Evolutionary conservation across 2,113 vertebrate species (phyloP).

Genomic region (Reinhardtius hippoglossoides): DNA sequence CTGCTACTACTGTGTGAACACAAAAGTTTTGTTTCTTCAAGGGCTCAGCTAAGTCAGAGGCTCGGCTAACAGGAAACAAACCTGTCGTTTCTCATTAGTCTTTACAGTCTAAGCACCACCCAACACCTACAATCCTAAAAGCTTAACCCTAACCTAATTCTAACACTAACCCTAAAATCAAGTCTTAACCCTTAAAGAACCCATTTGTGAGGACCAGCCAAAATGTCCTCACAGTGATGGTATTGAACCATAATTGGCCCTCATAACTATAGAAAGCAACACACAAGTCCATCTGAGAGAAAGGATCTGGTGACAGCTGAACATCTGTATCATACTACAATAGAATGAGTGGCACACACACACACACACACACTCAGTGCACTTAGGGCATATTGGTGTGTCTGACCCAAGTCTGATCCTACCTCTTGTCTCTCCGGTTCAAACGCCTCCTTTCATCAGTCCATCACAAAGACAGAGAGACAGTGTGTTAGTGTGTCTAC

Average conservation of each 20-base stretch:
- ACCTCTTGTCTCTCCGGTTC: constrained; percentile 50
- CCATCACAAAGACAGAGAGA: constrained; percentile 23
- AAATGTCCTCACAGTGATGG: neutral
- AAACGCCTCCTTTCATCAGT: constrained; percentile 58
- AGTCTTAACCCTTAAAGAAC: too few species aligned
- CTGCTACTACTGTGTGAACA: neutral
- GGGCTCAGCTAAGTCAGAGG: too few species aligned
- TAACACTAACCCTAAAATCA: too few species aligned
- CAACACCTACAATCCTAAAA: neutral
- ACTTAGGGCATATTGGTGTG: constrained; percentile 45
- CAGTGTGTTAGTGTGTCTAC: constrained; percentile 7
- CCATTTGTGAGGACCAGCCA: neutral
- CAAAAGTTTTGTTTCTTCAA: too few species aligned
- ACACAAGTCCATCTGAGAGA: neutral
- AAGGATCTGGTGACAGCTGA: too few species aligned
- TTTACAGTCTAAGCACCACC: neutral
- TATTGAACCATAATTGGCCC: neutral
- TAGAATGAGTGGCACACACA: too few species aligned
- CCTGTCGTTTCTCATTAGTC: too few species aligned
- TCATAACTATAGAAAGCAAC: neutral
- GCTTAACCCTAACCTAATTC: too few species aligned
- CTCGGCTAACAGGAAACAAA: too few species aligned
- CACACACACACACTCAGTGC: too few species aligned
- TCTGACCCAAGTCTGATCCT: constrained; percentile 44
- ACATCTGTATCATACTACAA: too few species aligned